Conservation (phyloP, 2,113 vertebrate genomes). For the Pachycephala philippinensis region DNA sequence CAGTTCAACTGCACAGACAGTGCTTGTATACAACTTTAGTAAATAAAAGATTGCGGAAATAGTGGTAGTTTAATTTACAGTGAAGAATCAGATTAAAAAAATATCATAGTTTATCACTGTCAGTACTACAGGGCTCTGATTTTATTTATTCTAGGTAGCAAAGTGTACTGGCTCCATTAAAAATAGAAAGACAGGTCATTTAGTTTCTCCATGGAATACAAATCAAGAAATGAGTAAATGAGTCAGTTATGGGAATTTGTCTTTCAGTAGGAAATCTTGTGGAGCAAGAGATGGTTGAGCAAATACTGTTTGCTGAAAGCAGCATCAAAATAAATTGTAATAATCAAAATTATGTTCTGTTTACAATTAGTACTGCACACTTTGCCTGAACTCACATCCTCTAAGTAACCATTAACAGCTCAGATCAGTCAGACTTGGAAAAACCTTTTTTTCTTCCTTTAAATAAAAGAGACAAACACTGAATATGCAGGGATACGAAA, state of each 20-base stretch:
- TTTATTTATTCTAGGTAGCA: background rate
- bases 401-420: background rate
- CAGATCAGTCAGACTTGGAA: background rate
- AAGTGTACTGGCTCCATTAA: background rate
- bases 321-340: background rate
- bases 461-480: background rate
- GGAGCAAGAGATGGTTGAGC: background rate
- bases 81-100: background rate
- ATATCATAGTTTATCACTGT: background rate
- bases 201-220: background rate
- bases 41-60: background rate
- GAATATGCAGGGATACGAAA: accelerated
- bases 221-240: background rate
- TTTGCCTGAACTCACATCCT: background rate
- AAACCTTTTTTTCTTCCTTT: background rate
- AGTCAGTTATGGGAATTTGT: background rate
- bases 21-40: background rate
- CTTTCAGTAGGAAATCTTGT: background rate
- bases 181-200: background rate
- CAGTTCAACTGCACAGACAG: background rate
- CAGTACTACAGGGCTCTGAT: background rate
- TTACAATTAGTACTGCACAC: background rate
- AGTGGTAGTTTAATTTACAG: background rate
- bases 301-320: background rate
- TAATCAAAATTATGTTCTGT: background rate